Percentiles rank a stretch among this genome's conserved stretches.
Evolutionary conservation across 2,888 invertebrate genomes (phyloP).

Genomic region (Antheraea assamensis): DNA sequence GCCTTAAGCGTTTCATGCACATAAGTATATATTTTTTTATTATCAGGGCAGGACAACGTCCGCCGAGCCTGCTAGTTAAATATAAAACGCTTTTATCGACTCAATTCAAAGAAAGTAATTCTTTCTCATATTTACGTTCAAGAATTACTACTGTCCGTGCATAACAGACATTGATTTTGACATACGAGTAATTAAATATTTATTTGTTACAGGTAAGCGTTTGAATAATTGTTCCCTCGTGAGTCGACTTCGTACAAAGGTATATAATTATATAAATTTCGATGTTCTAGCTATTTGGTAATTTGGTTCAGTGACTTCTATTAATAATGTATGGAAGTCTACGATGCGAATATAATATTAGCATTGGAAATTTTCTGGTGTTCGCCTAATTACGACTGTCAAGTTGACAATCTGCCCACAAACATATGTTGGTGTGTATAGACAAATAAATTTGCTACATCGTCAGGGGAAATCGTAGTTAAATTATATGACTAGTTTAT

Average conservation of each 20-base stretch:
- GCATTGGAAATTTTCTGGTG: neutral
- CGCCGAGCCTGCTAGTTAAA: no score
- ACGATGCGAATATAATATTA: neutral
- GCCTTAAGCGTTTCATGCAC: no score
- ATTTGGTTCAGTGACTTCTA: neutral
- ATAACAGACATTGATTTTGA: constrained; percentile 4
- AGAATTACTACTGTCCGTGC: neutral
- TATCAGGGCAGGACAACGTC: no score
- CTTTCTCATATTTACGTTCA: neutral
- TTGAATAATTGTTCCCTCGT: constrained; percentile 36
- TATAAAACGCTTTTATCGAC: neutral
- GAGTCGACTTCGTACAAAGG: constrained; percentile 34
- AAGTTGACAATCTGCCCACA: neutral
- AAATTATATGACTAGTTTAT: no score
- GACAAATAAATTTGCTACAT: no score
- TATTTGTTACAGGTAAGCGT: constrained; percentile 57
- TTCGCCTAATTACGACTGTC: no score
- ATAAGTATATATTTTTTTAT: no score
- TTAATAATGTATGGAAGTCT: neutral
- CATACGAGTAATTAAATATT: constrained; percentile 28
- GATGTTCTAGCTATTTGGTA: neutral
- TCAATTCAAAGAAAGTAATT: neutral
- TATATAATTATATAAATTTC: constrained; percentile 34
- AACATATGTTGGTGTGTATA: no score
- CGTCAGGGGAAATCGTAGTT: no score